These are phyloP conservation scores for Anagyrus pseudococci DNA, from an alignment of 2,888 invertebrate genomes.

Conservation along the genomic window DNA sequence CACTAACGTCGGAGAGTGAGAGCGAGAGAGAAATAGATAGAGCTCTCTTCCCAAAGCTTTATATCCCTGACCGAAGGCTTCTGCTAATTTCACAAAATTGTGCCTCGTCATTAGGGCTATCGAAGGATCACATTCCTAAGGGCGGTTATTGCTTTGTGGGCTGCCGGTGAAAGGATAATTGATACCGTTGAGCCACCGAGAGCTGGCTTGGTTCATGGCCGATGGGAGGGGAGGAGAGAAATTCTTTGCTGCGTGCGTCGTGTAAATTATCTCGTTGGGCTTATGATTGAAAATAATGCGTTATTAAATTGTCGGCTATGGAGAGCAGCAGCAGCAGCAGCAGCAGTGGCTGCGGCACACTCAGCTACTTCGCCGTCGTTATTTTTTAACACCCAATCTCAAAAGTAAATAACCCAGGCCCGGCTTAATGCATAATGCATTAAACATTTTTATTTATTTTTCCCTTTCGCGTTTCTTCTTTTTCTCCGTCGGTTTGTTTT, in stretches of 20 bases:
- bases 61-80: too few relatives aligned
- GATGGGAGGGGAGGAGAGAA: too few relatives aligned
- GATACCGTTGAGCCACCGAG: conserved; percentile 18
- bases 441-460: too few relatives aligned
- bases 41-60: too few relatives aligned
- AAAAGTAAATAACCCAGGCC: too few relatives aligned
- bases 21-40: too few relatives aligned
- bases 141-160: conserved; percentile 22
- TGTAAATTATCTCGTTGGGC: conserved; percentile 35
- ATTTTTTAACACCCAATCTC: not conserved
- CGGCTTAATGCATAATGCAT: too few relatives aligned
- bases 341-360: not conserved
- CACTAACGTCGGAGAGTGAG: too few relatives aligned
- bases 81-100: conserved; percentile 15
- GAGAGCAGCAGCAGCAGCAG: not conserved
- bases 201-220: not conserved
- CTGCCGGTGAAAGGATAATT: conserved; percentile 34
- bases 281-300: conserved; percentile 29
- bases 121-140: conserved; percentile 25
- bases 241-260: conserved; percentile 5
- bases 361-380: not conserved
- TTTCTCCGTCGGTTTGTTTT: too few relatives aligned
- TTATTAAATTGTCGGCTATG: conserved; percentile 10
- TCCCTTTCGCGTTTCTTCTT: too few relatives aligned
- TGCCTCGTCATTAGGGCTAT: conserved; percentile 16